Conservation (phyloP, 2,797 vertebrate species). For the Tragopan temminckii region DNA sequence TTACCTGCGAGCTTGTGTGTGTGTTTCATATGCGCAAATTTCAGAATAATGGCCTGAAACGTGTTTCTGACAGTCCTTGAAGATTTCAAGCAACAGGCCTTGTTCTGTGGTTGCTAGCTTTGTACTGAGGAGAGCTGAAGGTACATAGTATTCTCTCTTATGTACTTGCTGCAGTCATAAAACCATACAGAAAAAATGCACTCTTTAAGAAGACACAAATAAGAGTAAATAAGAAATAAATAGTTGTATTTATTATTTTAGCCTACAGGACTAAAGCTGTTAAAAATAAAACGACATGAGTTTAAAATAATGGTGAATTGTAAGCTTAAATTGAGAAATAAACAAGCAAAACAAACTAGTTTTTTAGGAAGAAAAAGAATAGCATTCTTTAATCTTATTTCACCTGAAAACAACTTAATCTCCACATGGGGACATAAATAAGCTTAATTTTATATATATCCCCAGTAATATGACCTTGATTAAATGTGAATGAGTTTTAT, state of each 20-base stretch:
- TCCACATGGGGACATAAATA: neutral
- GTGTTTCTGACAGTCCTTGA: neutral
- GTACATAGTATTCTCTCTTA: neutral
- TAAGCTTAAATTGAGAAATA: neutral
- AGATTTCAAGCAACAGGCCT: neutral
- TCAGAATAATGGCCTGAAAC: neutral
- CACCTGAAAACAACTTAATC: neutral
- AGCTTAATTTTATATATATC: neutral
- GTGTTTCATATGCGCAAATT: neutral
- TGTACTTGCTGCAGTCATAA: neutral
- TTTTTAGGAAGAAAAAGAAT: neutral
- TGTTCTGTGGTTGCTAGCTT: neutral
- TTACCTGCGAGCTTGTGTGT: neutral
- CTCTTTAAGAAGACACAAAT: neutral
- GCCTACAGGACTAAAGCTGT: neutral
- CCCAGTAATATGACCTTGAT: neutral
- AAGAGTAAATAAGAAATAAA: slow-evolving; percentile 32
- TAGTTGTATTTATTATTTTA: neutral
- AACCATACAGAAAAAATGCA: neutral
- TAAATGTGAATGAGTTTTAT: neutral
- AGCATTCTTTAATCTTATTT: neutral
- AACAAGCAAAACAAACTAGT: neutral
- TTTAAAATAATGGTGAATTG: neutral
- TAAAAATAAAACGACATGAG: neutral
- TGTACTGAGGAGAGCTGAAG: neutral